Evolutionary conservation across 2,888 invertebrate species (phyloP).

Genomic region (Drosophila subquinaria): DNA sequence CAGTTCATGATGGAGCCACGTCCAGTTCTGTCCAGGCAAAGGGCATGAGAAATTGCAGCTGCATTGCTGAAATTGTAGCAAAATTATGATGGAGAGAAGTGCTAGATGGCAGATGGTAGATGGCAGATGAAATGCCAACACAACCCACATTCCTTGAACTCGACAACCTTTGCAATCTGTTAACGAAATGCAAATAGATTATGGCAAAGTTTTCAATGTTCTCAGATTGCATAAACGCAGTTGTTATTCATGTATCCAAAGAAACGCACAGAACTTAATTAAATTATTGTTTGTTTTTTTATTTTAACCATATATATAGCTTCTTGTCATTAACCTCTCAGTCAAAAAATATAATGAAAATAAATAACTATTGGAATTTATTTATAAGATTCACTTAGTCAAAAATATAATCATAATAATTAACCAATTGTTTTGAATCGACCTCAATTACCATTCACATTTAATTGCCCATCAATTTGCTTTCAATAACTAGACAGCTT

Average conservation of each 20-base stretch:
- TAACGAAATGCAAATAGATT: slow-evolving; percentile 40
- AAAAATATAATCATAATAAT: too few species aligned
- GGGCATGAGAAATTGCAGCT: slow-evolving; percentile 57
- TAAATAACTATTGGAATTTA: too few species aligned
- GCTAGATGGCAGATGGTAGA: slow-evolving; percentile 5
- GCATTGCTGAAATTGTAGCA: slow-evolving; percentile 40
- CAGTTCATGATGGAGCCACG: slow-evolving; percentile 53
- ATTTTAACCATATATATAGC: too few species aligned
- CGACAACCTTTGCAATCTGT: slow-evolving; percentile 23
- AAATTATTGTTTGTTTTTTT: too few species aligned
- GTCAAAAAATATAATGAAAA: too few species aligned
- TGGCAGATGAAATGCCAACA: slow-evolving; percentile 25
- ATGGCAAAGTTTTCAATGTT: neutral
- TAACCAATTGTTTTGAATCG: neutral
- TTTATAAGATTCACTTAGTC: too few species aligned
- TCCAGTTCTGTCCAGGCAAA: slow-evolving; percentile 33
- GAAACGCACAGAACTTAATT: neutral
- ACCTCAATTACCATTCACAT: slow-evolving; percentile 6
- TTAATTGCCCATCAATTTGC: slow-evolving; percentile 20
- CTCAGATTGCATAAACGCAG: neutral
- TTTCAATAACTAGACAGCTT: slow-evolving; percentile 5
- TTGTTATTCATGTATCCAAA: neutral
- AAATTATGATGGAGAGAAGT: slow-evolving; percentile 29
- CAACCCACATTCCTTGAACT: slow-evolving; percentile 29
- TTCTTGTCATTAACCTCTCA: too few species aligned